A percentile compares a stretch with the other conserved stretches of the same genome.
Evolutionary conservation across 2,888 invertebrate species (phyloP).

Genomic region (Papilio protenor): DNA sequence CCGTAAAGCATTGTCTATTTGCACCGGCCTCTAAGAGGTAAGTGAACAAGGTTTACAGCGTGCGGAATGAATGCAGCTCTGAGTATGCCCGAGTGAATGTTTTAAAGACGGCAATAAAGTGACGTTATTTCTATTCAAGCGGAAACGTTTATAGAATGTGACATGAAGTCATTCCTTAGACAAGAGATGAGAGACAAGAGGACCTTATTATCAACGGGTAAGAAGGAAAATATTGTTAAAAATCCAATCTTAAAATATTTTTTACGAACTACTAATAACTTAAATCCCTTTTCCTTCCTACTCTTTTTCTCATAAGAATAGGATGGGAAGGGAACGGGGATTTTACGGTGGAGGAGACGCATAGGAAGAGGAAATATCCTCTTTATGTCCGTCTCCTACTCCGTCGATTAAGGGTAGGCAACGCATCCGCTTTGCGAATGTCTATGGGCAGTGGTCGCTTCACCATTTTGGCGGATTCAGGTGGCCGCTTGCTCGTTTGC

Average conservation of each 20-base stretch:
- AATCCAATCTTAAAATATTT: no score
- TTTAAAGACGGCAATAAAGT: slow-evolving; percentile 28
- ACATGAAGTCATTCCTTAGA: background rate
- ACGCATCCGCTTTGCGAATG: no score
- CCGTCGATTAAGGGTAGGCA: no score
- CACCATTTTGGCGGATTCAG: no score
- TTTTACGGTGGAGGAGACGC: no score
- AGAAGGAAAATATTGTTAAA: background rate
- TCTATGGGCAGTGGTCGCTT: no score
- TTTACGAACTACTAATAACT: background rate
- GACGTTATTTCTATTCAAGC: slow-evolving; percentile 10
- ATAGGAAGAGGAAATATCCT: no score
- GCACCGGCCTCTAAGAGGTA: slow-evolving; percentile 54
- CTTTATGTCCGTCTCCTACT: no score
- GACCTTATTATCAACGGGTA: background rate
- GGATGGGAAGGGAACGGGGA: no score
- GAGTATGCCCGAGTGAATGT: slow-evolving; percentile 22
- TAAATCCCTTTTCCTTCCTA: no score
- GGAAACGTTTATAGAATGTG: slow-evolving; percentile 8
- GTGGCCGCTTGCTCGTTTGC: no score
- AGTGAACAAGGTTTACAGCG: slow-evolving; percentile 36
- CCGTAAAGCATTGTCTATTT: slow-evolving; percentile 71
- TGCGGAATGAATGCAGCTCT: slow-evolving; percentile 12
- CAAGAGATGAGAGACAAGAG: background rate
- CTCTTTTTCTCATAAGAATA: no score